phyloP scores from a whole-genome alignment of 64 coral and sea anemone genomes.

The Anthopleura sola region DNA sequence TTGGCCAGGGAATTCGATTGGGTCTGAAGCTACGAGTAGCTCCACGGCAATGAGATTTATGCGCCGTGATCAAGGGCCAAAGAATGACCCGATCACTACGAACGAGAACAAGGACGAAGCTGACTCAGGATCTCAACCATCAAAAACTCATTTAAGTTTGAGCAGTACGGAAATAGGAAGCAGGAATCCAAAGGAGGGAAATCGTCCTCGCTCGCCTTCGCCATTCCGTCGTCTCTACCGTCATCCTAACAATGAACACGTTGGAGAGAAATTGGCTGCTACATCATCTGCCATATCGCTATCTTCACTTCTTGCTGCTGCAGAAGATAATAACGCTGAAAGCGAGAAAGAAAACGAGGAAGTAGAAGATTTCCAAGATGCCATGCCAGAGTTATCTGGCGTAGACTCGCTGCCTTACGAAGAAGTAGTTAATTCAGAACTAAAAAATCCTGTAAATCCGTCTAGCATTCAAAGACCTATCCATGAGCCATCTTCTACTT shows the following conservation, averaged over 20 bases:
- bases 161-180: conserved; percentile 6
- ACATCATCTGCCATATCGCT: conserved; percentile 61
- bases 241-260: conserved; percentile 48
- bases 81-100: conserved; percentile 24
- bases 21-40: background rate
- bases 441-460: background rate
- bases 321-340: conserved; percentile 32
- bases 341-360: conserved; percentile 8
- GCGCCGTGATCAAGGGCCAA: conserved; percentile 33
- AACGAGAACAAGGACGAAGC: conserved; percentile 50
- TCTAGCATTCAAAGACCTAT: background rate
- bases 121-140: conserved; percentile 72
- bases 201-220: conserved; percentile 64
- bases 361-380: conserved; percentile 18
- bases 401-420: background rate
- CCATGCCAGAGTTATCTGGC: background rate
- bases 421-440: conserved; percentile 7
- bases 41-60: conserved; percentile 26
- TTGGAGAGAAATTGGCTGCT: conserved; percentile 40
- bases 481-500: conserved; percentile 46
- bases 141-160: conserved; percentile 54
- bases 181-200: background rate
- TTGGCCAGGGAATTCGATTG: conserved; percentile 57
- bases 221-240: conserved; percentile 74
- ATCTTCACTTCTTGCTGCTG: conserved; percentile 75